phyloP scores from a whole-genome alignment of 2,113 vertebrate genomes.

The Platycercus adscitus region DNA sequence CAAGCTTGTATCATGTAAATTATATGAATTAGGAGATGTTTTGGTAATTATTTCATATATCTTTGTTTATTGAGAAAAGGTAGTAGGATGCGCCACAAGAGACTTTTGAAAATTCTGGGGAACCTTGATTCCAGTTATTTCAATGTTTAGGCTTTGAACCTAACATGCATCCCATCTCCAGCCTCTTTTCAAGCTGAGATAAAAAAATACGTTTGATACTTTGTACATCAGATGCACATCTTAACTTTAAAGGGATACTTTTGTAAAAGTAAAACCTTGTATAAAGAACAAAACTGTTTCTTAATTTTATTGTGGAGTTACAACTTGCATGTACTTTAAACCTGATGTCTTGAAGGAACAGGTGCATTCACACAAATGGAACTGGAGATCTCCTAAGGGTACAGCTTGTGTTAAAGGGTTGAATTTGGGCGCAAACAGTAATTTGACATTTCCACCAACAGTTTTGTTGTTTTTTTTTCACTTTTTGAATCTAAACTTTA shows the following conservation, averaged over 20 bases:
- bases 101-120: slow-evolving; percentile 79
- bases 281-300: slow-evolving; percentile 87
- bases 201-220: slow-evolving; percentile 88
- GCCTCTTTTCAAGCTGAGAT: slow-evolving; percentile 89
- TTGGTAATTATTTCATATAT: slow-evolving; percentile 83
- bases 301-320: slow-evolving; percentile 85
- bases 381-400: slow-evolving; percentile 66
- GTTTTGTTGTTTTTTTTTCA: slow-evolving; percentile 55
- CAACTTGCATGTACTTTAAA: slow-evolving; percentile 81
- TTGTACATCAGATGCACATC: slow-evolving; percentile 91
- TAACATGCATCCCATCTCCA: slow-evolving; percentile 83
- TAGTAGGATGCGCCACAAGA: slow-evolving; percentile 76
- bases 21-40: slow-evolving; percentile 81
- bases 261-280: slow-evolving; percentile 90
- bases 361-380: slow-evolving; percentile 70
- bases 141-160: slow-evolving; percentile 77
- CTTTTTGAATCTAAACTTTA: slow-evolving; percentile 72
- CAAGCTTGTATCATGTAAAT: slow-evolving; percentile 83
- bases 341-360: slow-evolving; percentile 75
- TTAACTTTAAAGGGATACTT: slow-evolving; percentile 90
- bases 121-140: slow-evolving; percentile 77
- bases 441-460: slow-evolving; percentile 75
- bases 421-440: slow-evolving; percentile 71
- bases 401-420: slow-evolving; percentile 74
- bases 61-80: slow-evolving; percentile 81